phyloP scores from a whole-genome alignment of 2,888 invertebrate species.

The Conus canariensis region DNA sequence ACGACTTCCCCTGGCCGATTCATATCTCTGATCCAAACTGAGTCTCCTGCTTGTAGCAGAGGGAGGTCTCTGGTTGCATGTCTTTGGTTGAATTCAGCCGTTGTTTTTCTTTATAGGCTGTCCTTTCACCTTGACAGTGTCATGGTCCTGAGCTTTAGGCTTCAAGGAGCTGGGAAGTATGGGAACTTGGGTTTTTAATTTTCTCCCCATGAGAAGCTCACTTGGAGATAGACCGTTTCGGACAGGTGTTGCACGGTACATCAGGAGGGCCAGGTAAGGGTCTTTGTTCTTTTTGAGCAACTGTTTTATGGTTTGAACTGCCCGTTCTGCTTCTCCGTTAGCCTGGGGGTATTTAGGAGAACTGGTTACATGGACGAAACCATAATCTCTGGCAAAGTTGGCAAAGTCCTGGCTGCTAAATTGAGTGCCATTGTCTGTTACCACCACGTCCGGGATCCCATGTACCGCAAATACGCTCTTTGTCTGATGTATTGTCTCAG shows the following conservation, averaged over 20 bases:
- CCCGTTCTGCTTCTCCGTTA: slow-evolving; percentile 36
- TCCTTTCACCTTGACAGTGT: not conserved
- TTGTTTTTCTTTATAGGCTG: not conserved
- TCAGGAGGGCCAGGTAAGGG: slow-evolving; percentile 37
- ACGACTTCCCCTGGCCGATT: not conserved
- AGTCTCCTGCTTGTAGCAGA: not conserved
- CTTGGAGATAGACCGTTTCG: slow-evolving; percentile 27
- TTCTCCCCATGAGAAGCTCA: slow-evolving; percentile 38
- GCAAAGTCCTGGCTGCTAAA: slow-evolving; percentile 4
- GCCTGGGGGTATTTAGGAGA: slow-evolving; percentile 2
- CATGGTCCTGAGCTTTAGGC: not conserved
- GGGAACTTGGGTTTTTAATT: slow-evolving; percentile 27
- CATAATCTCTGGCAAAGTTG: slow-evolving; percentile 5
- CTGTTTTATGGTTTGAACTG: slow-evolving; percentile 31
- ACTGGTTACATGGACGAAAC: slow-evolving; percentile 26
- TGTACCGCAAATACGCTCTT: slow-evolving; percentile 7
- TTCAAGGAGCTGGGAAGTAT: not conserved
- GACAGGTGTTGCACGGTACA: slow-evolving; percentile 29
- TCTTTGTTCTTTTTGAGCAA: slow-evolving; percentile 35
- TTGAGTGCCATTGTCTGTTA: slow-evolving; percentile 39
- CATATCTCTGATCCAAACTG: not conserved
- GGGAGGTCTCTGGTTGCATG: not conserved
- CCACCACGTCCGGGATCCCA: slow-evolving; percentile 22
- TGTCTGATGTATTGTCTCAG: not conserved
- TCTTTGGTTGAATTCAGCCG: not conserved